A percentile compares a stretch with the other conserved stretches of the same genome.
These are phyloP conservation scores for Elaphurus davidianus DNA, from an alignment of 2,113 vertebrate genomes.

Conservation along the genomic window DNA sequence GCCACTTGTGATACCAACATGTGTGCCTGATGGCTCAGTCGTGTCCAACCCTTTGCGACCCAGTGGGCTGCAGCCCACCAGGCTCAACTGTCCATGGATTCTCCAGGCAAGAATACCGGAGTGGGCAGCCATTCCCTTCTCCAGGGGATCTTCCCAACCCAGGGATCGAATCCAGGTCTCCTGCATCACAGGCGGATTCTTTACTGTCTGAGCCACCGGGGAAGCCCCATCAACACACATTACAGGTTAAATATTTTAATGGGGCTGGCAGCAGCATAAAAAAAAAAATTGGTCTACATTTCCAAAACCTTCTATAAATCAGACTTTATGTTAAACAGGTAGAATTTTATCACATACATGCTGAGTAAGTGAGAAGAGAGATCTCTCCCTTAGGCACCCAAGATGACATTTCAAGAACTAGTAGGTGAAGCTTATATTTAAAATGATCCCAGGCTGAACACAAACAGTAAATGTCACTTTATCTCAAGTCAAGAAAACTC, in stretches of 20 bases:
- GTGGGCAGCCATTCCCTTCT: background rate
- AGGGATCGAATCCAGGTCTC: background rate
- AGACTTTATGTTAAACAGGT: background rate
- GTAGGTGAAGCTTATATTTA: background rate
- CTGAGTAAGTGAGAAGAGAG: background rate
- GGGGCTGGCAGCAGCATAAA: background rate
- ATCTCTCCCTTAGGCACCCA: background rate
- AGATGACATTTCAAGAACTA: conserved; percentile 27
- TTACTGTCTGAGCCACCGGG: background rate
- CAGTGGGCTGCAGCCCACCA: background rate
- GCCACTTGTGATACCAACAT: background rate
- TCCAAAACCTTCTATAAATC: background rate
- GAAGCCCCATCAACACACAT: background rate
- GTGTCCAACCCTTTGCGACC: background rate
- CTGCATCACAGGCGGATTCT: background rate
- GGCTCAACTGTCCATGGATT: background rate
- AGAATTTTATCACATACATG: background rate
- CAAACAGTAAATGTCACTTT: background rate
- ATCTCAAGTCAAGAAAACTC: background rate
- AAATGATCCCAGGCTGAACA: background rate
- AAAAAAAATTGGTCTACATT: background rate
- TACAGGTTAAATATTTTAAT: background rate
- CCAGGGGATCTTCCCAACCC: background rate
- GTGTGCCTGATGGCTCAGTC: background rate
- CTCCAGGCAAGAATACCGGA: background rate